Conservation (phyloP, 2,888 invertebrate genomes). For the Matsumyia berberina region DNA sequence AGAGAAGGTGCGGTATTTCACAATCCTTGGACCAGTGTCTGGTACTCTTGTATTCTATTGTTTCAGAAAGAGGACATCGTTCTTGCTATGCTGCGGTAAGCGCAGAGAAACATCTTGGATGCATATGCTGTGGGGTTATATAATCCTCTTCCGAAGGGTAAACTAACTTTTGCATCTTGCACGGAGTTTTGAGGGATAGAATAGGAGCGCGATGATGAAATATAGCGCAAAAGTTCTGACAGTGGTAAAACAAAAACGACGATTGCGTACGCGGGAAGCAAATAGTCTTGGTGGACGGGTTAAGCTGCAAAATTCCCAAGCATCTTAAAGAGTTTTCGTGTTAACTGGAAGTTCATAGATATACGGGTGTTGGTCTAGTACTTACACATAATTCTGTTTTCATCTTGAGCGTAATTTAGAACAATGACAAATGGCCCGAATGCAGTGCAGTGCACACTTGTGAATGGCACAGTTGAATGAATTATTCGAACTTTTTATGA, state of each 20-base stretch:
- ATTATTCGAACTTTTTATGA: slow-evolving; percentile 38
- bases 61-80: slow-evolving; percentile 59
- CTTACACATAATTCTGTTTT: slow-evolving; percentile 29
- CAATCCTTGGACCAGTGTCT: slow-evolving; percentile 51
- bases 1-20: slow-evolving; percentile 59
- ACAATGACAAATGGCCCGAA: slow-evolving; percentile 53
- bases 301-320: neutral
- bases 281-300: slow-evolving; percentile 12
- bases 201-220: slow-evolving; percentile 62
- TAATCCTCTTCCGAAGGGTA: slow-evolving; percentile 44
- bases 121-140: slow-evolving; percentile 13
- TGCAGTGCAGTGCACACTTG: no score
- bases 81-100: slow-evolving; percentile 27
- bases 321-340: neutral
- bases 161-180: slow-evolving; percentile 50
- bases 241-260: slow-evolving; percentile 41
- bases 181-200: slow-evolving; percentile 56
- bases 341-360: slow-evolving; percentile 1
- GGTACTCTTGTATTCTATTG: slow-evolving; percentile 41
- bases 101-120: slow-evolving; percentile 21
- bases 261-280: slow-evolving; percentile 34
- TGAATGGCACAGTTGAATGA: slow-evolving; percentile 23
- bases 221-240: slow-evolving; percentile 63
- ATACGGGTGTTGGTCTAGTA: slow-evolving; percentile 41
- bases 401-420: slow-evolving; percentile 34